Base-by-base conservation (phyloP, 2,113 vertebrate genomes). In the Melanostigma gelatinosum region DNA sequence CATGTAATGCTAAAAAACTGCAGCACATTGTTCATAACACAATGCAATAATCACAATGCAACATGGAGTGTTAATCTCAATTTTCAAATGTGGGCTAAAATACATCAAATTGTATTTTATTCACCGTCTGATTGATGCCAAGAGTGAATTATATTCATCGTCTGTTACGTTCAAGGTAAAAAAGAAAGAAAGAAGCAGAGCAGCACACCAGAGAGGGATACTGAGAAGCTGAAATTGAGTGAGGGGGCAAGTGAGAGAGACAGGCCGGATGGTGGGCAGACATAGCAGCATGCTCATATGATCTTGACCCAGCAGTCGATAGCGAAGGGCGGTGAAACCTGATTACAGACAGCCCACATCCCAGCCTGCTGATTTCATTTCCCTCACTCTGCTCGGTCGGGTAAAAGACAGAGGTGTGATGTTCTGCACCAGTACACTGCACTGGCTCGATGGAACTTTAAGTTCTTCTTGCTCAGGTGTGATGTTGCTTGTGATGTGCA, bases 311-410 rank as follows among this genome's bases (percentile, higher is more conserved):
- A 79, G 80, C 87, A 92, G 91, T 93, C 88, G 84, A 93, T 93
- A 82, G 79, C 62, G 58, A 88, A 87, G 85, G 91, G 75, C 65
- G 58, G 84, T 87, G 85, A 89, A 93, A 93, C 85, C 89, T 90
- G 89, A 93, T 93, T 93, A 93, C 82, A 82, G 87, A 88, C 82
- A 82, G 88, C 90, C 89, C 88, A 90, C 85, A 91, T 91, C 91
- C 87, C 68, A 63, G 89, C 82, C 82, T 75, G 89, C 88, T 89
- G 86, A 90, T 90, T 90, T 86, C 72, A 91, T 92, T 93, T 90
- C 85, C 72, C 80, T 82, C 86, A 44, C 85, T 88, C 79, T 46
- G 84, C 86, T 82, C 77, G 52, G 81, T 32, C 4, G 58, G 80
- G 75, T 82, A 80, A 83, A 72, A 89, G 81, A 91, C 66, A 88